A percentile compares a stretch with the other conserved stretches of the same genome.
Conservation (phyloP, 2,888 invertebrate genomes). For the Stenolophus ochropezus region DNA sequence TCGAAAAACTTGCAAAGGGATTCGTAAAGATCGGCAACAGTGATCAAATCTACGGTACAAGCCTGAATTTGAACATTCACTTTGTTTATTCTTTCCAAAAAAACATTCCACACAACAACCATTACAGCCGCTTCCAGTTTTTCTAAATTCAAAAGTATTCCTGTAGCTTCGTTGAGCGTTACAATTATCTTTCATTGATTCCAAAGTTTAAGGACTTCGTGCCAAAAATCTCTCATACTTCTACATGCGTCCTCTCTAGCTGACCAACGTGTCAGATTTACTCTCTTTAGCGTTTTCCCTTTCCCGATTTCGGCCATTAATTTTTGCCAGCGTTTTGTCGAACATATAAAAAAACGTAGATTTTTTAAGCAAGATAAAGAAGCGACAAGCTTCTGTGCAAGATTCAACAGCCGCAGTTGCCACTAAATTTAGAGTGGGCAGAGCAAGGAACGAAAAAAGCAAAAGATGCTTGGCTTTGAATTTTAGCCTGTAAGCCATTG, state of each 20-base stretch:
- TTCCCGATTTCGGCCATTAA: conserved; percentile 62
- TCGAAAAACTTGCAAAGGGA: conserved; percentile 64
- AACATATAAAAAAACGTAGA: conserved; percentile 62
- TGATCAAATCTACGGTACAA: conserved; percentile 64
- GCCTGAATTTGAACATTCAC: conserved; percentile 63
- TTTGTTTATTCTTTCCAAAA: conserved; percentile 63
- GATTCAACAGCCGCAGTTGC: conserved; percentile 62
- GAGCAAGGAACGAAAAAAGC: conserved; percentile 62
- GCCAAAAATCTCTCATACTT: conserved; percentile 63
- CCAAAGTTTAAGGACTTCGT: conserved; percentile 62
- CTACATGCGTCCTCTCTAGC: conserved; percentile 65
- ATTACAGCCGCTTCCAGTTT: conserved; percentile 62
- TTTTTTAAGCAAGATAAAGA: conserved; percentile 63
- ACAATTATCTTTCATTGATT: conserved; percentile 64
- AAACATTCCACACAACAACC: conserved; percentile 64
- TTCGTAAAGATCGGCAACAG: conserved; percentile 65
- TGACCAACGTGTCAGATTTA: conserved; percentile 67
- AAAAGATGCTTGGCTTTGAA: conserved; percentile 55
- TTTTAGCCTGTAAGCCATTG: conserved; percentile 63
- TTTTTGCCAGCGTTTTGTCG: conserved; percentile 63
- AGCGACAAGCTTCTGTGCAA: conserved; percentile 62
- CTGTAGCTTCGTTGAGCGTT: conserved; percentile 63
- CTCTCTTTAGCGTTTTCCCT: conserved; percentile 65
- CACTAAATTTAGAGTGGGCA: conserved; percentile 64
- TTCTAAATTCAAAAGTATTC: conserved; percentile 59